Evolutionary conservation across 2,888 invertebrate genomes (phyloP), one percentile per base, ranked within the genome.

Genomic region (Nipponacmea schrenckii): DNA sequence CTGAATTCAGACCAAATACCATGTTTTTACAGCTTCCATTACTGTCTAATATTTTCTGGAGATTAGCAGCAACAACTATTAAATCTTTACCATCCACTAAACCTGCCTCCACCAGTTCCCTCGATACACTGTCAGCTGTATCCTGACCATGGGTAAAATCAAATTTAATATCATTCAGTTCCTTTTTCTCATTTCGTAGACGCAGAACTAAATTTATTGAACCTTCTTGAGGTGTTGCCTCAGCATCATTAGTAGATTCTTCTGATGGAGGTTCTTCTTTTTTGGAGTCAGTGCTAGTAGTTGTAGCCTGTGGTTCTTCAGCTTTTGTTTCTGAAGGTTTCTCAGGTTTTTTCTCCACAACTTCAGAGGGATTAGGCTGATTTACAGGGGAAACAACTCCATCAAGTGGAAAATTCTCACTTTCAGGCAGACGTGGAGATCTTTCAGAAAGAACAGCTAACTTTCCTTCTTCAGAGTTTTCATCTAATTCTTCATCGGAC

Each of bases 131-230:
- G 89, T 97, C 96, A 0, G 97, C 82, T 67, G 90, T 90, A 81
- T 91, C 89, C 89, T 95, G 94, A 26, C 96, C 96, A 44, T 93
- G 93, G 24, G 95, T 94, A 89, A 95, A 99, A 90, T 99, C 98
- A 90, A 99, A 99, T 81, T 97, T 93, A 83, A 99, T 99, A 89
- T 99, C 98, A 89, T 98, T 98, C 79, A 99, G 90, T 89, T 98
- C 98, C 71, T 94, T 92, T 77, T 93, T 93, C 63, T 94, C 92
- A 91, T 98, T 98, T 84, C 95, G 80, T 71, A 86, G 78, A 65
- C 86, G 78, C 64, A 86, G 76, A 17, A 86, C 86, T 69, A 86
- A 75, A 71, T 85, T 85, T 63, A 84, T 82, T 24, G 82, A 75
- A 12, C 75, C 66, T 20, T 65, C 68, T 39, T 71, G 70, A 56